Conservation (phyloP, 2,888 invertebrate genomes). For the Elysia crispata region DNA sequence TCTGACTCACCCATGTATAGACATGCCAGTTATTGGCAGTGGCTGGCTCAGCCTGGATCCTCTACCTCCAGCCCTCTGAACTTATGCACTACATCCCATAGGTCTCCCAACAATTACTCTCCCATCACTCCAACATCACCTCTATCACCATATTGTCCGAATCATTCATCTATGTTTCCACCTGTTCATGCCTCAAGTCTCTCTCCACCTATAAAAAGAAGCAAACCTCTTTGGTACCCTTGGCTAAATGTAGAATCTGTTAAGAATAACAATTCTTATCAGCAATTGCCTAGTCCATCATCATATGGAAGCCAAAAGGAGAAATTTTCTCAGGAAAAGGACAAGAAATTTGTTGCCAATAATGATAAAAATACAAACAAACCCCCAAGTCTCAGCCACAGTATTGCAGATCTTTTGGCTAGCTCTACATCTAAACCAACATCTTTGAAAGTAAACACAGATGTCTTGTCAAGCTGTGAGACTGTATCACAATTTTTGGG, state of each 20-base stretch:
- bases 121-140: constrained; percentile 45
- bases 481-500: constrained; percentile 40
- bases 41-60: constrained; percentile 26
- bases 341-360: no score
- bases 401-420: constrained; percentile 16
- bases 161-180: no score
- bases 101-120: constrained; percentile 37
- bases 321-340: no score
- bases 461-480: constrained; percentile 20
- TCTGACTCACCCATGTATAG: not conserved
- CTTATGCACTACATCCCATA: constrained; percentile 19
- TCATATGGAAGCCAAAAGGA: no score
- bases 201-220: constrained; percentile 36
- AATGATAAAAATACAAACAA: no score
- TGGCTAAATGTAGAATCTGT: constrained; percentile 44
- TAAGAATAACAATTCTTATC: not conserved
- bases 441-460: constrained; percentile 6
- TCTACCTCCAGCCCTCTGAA: constrained; percentile 38
- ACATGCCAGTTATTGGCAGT: constrained; percentile 40
- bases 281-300: no score
- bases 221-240: constrained; percentile 47
- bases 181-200: not conserved
- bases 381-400: not conserved
- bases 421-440: not conserved
- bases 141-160: constrained; percentile 30